A percentile compares a stretch with the other conserved stretches of the same genome.
Conservation (phyloP, 2,113 vertebrate genomes). For the Scatophagus argus region DNA sequence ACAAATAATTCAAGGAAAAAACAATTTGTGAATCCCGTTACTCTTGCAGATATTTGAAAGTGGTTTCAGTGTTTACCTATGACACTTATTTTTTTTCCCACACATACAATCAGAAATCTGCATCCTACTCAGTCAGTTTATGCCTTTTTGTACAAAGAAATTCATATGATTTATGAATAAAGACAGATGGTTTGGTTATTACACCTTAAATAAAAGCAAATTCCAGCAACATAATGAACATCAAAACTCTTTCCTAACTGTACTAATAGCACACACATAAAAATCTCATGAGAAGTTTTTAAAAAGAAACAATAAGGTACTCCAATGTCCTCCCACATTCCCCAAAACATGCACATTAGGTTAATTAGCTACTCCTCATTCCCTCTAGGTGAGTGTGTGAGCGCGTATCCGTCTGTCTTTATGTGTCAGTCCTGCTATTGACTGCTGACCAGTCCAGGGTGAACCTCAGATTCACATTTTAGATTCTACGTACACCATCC, state of each 20-base stretch:
- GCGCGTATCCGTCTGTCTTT: too few relatives aligned
- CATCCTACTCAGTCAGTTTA: background rate
- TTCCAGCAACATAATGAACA: background rate
- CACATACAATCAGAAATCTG: background rate
- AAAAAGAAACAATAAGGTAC: too few relatives aligned
- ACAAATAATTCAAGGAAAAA: constrained; percentile 2
- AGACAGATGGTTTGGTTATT: background rate
- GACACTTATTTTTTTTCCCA: background rate
- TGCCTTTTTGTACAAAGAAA: background rate
- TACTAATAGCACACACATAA: too few relatives aligned
- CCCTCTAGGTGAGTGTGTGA: too few relatives aligned
- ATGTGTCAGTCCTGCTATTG: too few relatives aligned
- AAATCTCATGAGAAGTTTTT: too few relatives aligned
- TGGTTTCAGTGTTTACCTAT: background rate
- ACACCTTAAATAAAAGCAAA: background rate
- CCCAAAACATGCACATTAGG: too few relatives aligned
- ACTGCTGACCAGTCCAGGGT: too few relatives aligned
- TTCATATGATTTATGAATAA: background rate
- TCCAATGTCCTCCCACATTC: too few relatives aligned
- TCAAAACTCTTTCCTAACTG: background rate
- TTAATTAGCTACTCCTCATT: too few relatives aligned
- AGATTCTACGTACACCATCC: background rate
- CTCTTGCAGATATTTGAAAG: background rate
- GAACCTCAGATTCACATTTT: constrained; percentile 11
- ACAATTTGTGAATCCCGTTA: background rate